A percentile compares a stretch with the other conserved stretches of the same genome.
Conservation (phyloP, 2,113 vertebrate genomes). For the Anser cygnoides region DNA sequence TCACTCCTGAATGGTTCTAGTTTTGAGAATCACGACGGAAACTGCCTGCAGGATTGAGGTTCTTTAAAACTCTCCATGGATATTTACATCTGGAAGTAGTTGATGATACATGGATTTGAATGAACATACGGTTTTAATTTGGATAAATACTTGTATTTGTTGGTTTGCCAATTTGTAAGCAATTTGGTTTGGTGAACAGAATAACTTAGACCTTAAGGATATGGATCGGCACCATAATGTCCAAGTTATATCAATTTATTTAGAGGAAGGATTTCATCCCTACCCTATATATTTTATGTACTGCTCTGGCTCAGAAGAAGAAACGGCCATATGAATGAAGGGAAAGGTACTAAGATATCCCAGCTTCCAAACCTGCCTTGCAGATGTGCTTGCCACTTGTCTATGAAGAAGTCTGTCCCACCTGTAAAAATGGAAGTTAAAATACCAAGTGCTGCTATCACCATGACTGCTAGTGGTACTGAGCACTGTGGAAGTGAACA, state of each 20-base stretch:
- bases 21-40: not conserved
- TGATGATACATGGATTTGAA: not conserved
- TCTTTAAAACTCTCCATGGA: not conserved
- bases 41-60: not conserved
- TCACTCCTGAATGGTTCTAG: not conserved
- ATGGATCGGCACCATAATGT: not conserved
- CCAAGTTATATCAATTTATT: not conserved
- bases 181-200: conserved; percentile 10
- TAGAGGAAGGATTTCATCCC: not conserved
- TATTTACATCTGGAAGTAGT: conserved; percentile 51
- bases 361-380: not conserved
- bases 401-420: not conserved
- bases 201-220: not conserved
- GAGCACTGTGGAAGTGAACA: not conserved
- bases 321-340: not conserved
- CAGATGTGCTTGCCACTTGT: not conserved
- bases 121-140: conserved; percentile 20
- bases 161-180: conserved; percentile 46
- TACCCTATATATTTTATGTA: not conserved
- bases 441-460: not conserved
- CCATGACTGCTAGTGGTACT: not conserved
- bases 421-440: not conserved
- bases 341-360: not conserved
- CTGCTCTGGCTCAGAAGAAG: not conserved
- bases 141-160: conserved; percentile 42